A percentile compares a stretch with the other conserved stretches of the same genome.
Conservation (phyloP, 2,888 invertebrate species). For the Luperina nickerlii region DNA sequence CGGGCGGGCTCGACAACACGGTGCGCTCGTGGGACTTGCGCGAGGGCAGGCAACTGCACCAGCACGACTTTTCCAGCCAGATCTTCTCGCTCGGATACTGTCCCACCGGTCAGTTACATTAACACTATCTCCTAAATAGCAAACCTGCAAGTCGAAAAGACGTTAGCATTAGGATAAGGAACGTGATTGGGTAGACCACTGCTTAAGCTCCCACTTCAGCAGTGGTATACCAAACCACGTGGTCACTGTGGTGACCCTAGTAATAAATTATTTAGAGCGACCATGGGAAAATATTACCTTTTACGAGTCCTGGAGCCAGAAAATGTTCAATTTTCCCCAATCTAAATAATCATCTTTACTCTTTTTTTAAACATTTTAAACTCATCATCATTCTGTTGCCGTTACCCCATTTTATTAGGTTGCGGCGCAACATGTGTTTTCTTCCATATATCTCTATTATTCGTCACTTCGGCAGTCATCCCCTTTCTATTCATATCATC, state of each 20-base stretch:
- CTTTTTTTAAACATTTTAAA: background rate
- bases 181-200: background rate
- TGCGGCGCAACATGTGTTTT: background rate
- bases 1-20: constrained; percentile 98
- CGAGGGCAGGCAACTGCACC: constrained; percentile 97
- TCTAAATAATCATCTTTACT: background rate
- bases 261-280: background rate
- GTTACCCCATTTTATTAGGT: background rate
- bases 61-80: constrained; percentile 98
- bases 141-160: background rate
- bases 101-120: constrained; percentile 92
- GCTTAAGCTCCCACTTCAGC: background rate
- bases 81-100: constrained; percentile 97
- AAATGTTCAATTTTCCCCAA: background rate
- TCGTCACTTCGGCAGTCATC: background rate
- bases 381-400: background rate
- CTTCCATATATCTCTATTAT: no score
- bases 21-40: constrained; percentile 99
- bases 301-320: background rate
- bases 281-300: background rate
- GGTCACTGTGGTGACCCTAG: background rate
- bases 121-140: background rate
- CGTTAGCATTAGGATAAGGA: background rate
- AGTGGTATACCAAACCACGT: background rate
- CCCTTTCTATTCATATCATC: background rate